phyloP scores from a whole-genome alignment of 1,140 invertebrate species.

The Neodiprion lecontei region DNA sequence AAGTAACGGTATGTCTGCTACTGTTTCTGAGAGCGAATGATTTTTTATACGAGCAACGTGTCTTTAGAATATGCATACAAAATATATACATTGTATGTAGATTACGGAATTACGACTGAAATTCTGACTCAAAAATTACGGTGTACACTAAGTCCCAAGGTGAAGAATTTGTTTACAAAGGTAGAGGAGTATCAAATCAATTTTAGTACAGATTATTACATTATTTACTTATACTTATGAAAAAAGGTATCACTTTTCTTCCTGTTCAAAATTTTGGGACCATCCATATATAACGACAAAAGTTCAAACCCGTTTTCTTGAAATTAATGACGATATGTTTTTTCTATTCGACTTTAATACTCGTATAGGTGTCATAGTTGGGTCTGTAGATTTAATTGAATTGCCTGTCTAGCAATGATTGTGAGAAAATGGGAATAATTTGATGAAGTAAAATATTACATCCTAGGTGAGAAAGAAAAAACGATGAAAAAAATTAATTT shows the following conservation, averaged over 20 bases:
- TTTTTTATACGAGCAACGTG: constrained; percentile 32
- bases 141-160: neutral
- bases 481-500: neutral
- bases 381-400: neutral
- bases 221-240: neutral
- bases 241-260: neutral
- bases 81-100: neutral
- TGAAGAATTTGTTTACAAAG: neutral
- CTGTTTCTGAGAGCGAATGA: constrained; percentile 30
- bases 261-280: constrained; percentile 3
- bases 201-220: neutral
- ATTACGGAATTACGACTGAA: neutral
- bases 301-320: too few relatives aligned
- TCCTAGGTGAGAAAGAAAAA: neutral
- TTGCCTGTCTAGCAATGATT: neutral
- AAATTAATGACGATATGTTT: neutral
- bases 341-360: constrained; percentile 5
- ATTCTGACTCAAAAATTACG: neutral
- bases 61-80: neutral
- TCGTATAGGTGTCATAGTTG: neutral
- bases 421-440: neutral
- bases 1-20: neutral
- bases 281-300: neutral
- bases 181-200: neutral
- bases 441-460: neutral